phyloP scores from a whole-genome alignment of 2,797 vertebrate genomes.

The Pelodytes ibericus region DNA sequence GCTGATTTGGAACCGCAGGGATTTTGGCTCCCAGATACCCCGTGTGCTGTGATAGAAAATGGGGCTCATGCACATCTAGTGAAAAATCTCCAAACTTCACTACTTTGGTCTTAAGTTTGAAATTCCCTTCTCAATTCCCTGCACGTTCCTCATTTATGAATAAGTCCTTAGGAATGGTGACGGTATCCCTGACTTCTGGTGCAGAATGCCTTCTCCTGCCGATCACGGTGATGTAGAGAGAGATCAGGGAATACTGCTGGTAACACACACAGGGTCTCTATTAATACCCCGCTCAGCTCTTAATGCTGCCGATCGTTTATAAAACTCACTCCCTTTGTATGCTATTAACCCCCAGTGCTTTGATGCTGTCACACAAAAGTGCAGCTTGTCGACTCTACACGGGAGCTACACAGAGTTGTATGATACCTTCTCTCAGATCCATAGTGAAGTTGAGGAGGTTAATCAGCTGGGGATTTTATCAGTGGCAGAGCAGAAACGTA shows the following conservation, averaged over 20 bases:
- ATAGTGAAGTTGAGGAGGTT: constrained; percentile 45
- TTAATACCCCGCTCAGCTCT: constrained; percentile 46
- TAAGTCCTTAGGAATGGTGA: too few relatives aligned
- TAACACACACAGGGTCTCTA: too few relatives aligned
- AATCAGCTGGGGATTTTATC: constrained; percentile 50
- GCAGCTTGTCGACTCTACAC: constrained; percentile 24
- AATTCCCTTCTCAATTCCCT: too few relatives aligned
- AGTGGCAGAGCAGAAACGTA: constrained; percentile 28
- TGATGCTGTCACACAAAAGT: constrained; percentile 49
- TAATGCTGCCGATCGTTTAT: constrained; percentile 43
- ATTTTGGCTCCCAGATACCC: too few relatives aligned
- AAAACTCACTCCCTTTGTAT: constrained; percentile 47
- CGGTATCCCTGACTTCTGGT: too few relatives aligned
- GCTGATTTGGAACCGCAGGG: too few relatives aligned
- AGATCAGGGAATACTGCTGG: too few relatives aligned
- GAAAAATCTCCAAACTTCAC: too few relatives aligned
- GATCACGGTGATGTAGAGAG: constrained; percentile 18
- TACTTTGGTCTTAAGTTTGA: too few relatives aligned
- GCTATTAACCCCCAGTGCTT: constrained; percentile 51
- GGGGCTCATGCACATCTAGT: too few relatives aligned
- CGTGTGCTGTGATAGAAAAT: too few relatives aligned
- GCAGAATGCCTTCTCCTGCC: constrained; percentile 31
- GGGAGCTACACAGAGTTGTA: constrained; percentile 10
- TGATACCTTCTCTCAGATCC: constrained; percentile 45
- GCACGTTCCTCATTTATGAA: too few relatives aligned